Percentiles rank a stretch among this genome's conserved stretches.
phyloP scores from a whole-genome alignment of 2,888 invertebrate genomes.

The Pinctada fucata region DNA sequence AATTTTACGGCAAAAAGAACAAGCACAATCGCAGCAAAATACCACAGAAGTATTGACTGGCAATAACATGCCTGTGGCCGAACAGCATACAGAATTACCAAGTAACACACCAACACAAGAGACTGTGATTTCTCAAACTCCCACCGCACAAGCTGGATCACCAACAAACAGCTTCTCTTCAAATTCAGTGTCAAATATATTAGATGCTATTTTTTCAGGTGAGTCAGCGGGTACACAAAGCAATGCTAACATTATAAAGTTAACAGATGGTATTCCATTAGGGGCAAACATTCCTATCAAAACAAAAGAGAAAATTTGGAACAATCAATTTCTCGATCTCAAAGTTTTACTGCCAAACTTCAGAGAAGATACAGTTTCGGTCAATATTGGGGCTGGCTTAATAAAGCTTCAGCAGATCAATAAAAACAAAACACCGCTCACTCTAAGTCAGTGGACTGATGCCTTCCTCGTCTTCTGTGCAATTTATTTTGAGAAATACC shows the following conservation, averaged over 20 bases:
- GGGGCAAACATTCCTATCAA: background rate
- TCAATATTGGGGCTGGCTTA: background rate
- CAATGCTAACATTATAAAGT: background rate
- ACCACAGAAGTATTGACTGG: background rate
- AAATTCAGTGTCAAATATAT: background rate
- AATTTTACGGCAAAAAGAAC: background rate
- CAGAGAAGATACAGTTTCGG: constrained; percentile 3
- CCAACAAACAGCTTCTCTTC: no score
- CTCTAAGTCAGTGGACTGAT: constrained; percentile 16
- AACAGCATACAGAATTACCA: no score
- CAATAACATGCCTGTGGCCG: background rate
- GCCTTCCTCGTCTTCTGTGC: constrained; percentile 12
- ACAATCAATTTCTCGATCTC: constrained; percentile 7
- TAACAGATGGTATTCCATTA: constrained; percentile 10
- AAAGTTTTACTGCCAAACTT: background rate
- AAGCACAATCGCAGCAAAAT: background rate
- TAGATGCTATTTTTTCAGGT: constrained; percentile 4
- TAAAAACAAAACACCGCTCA: constrained; percentile 7
- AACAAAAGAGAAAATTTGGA: background rate
- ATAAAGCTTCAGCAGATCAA: background rate
- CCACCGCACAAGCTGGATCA: no score
- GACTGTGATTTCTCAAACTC: no score
- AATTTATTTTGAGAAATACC: constrained; percentile 16
- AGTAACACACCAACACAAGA: no score
- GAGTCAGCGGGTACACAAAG: constrained; percentile 3